Evolutionary conservation across 1,140 invertebrate genomes (phyloP).

Genomic region (Oryzaephilus surinamensis): DNA sequence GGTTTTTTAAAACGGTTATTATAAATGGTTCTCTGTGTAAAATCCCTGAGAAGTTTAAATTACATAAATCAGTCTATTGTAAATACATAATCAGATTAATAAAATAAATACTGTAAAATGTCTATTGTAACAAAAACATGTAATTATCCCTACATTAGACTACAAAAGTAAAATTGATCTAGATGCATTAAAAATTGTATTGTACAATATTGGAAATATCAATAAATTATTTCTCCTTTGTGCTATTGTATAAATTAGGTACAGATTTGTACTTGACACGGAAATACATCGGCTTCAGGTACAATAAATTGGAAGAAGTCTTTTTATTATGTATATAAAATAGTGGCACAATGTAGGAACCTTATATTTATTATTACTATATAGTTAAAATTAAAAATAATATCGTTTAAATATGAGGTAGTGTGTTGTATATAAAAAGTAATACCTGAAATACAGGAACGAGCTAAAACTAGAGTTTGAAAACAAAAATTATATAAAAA

Average conservation of each 20-base stretch:
- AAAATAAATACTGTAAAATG: constrained; percentile 9
- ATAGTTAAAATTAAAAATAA: constrained; percentile 15
- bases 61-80: constrained; percentile 19
- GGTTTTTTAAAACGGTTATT: constrained; percentile 11
- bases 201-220: too few relatives aligned
- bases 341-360: constrained; percentile 20
- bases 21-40: constrained; percentile 12
- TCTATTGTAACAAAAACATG: constrained; percentile 3
- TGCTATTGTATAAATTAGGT: not conserved
- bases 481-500: not conserved
- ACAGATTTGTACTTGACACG: constrained; percentile 3
- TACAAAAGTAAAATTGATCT: not conserved
- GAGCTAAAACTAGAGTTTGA: not conserved
- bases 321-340: constrained; percentile 13
- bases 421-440: constrained; percentile 10
- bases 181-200: too few relatives aligned
- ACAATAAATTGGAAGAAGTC: constrained; percentile 13
- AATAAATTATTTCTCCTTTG: not conserved
- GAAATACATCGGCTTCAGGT: constrained; percentile 13
- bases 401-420: constrained; percentile 24
- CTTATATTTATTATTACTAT: not conserved
- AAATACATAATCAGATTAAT: too few relatives aligned
- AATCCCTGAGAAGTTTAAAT: constrained; percentile 17
- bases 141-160: not conserved
- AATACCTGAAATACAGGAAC: not conserved